These are phyloP conservation scores for Brevimyrus niger DNA, from an alignment of 2,113 vertebrate species.

Conservation along the genomic window DNA sequence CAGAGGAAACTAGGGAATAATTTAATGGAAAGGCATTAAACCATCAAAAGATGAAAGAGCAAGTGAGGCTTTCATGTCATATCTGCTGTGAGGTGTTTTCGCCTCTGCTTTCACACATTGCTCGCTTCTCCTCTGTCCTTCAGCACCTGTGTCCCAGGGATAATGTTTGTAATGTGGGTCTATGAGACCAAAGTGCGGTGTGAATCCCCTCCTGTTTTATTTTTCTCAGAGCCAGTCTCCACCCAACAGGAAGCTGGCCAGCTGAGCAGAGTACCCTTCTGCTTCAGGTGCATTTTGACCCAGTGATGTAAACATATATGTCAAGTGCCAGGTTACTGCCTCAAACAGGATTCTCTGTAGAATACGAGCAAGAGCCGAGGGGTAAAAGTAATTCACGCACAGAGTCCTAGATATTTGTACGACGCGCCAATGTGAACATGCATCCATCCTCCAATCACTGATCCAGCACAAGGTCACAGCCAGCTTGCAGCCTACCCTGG, in stretches of 20 bases:
- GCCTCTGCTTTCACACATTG: neutral
- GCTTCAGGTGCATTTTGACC: neutral
- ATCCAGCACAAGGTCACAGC: neutral
- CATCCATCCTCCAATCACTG: conserved; percentile 1
- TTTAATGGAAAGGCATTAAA: neutral
- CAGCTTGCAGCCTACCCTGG: neutral
- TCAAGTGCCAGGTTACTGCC: neutral
- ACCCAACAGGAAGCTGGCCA: neutral
- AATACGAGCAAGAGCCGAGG: neutral
- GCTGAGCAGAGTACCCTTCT: neutral
- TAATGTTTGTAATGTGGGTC: neutral
- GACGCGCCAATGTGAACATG: neutral
- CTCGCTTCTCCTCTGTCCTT: neutral
- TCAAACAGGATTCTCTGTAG: neutral
- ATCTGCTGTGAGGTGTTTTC: neutral
- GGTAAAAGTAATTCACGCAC: neutral
- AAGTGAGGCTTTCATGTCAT: neutral
- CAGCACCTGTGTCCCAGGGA: neutral
- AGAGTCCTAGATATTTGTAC: neutral
- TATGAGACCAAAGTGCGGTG: neutral
- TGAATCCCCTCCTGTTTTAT: neutral
- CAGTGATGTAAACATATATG: conserved; percentile 6
- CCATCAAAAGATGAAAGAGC: neutral
- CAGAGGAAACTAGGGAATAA: neutral
- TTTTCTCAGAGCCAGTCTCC: neutral